Evolutionary conservation across 1,140 invertebrate species (phyloP).

Genomic region (Paraescarpia echinospica): DNA sequence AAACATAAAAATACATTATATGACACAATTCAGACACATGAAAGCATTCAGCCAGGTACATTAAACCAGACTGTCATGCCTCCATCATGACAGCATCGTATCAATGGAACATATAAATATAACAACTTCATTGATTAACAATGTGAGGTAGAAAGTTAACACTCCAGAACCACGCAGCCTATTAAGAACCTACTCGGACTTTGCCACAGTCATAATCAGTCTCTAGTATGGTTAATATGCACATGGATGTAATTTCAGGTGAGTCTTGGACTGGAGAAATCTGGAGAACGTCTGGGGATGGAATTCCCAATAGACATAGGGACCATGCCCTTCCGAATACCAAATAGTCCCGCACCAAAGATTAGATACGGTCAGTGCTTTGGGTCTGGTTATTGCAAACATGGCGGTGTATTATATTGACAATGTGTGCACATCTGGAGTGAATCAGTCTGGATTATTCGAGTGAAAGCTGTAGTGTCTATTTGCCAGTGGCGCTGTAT

Average conservation of each 20-base stretch:
- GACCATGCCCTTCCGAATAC: conserved; percentile 74
- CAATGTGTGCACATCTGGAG: background rate
- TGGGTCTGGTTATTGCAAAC: background rate
- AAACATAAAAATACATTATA: background rate
- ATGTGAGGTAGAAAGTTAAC: background rate
- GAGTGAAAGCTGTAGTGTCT: background rate
- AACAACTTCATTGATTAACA: background rate
- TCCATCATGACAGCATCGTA: background rate
- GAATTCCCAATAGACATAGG: conserved; percentile 81
- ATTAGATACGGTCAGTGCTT: conserved; percentile 70
- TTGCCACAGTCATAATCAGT: background rate
- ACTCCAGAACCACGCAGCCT: background rate
- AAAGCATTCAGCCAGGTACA: background rate
- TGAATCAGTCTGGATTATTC: background rate
- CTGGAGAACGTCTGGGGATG: conserved; percentile 74
- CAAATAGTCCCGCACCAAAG: conserved; percentile 67
- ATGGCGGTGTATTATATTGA: background rate
- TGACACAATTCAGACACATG: background rate
- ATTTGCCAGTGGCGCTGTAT: background rate
- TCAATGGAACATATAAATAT: background rate
- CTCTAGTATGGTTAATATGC: background rate
- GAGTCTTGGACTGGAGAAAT: conserved; percentile 69
- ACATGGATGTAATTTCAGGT: conserved; percentile 26
- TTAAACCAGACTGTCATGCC: background rate
- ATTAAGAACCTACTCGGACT: background rate